Base-by-base conservation (phyloP, 2,888 invertebrate species). In the Ashinkailepas kermadecensis region DNA sequence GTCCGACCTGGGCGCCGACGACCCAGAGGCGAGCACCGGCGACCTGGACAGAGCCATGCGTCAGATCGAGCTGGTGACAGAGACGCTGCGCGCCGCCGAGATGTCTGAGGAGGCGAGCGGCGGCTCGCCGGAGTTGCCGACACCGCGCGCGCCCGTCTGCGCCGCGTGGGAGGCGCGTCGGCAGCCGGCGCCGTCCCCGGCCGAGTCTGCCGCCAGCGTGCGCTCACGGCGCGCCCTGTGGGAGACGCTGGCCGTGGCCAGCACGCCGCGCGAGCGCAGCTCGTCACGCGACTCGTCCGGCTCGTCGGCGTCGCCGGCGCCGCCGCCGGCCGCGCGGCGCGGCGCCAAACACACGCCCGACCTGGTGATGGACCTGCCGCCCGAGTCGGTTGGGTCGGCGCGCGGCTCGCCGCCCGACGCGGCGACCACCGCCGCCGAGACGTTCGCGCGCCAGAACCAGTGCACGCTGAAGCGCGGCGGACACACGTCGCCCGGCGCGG, bases 301-400 rank as follows among this genome's bases (percentile, higher is more conserved):
- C n/a, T 54, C 81, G 23, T 58, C 62, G 23, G 74, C 80, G 10
- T 56, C 59, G 12, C 18, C 62, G 64, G 25, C 64, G 4, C 67
- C 67, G 65, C 23, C 23, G 65, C 18, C 65, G 23, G 65, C 15
- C 18, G 65, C 18, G 8, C 18, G 65, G 23, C 65, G 65, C 65
- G 58, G 23, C 13, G 82, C 84, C 80, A 85, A 86, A 84, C 91
- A 91, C 85, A 92, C 94, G 59, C 94, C 95, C 3, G 95, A 94
- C 88, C 89, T 94, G 82, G 94, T 95, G 84, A 92, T 94, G 91
- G 94, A 94, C 88, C 88, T 94, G 85, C 94, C 94, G n/a, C 88
- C 94, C 94, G n/a, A 88, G 59, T 79, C 67, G 25, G 25, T 25
- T 12, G 25, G 23, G 25, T n/a, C 64, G n/a, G 25, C 67, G 67